Base-by-base conservation (phyloP, 2,888 invertebrate genomes). In the Mechanitis messenoides region DNA sequence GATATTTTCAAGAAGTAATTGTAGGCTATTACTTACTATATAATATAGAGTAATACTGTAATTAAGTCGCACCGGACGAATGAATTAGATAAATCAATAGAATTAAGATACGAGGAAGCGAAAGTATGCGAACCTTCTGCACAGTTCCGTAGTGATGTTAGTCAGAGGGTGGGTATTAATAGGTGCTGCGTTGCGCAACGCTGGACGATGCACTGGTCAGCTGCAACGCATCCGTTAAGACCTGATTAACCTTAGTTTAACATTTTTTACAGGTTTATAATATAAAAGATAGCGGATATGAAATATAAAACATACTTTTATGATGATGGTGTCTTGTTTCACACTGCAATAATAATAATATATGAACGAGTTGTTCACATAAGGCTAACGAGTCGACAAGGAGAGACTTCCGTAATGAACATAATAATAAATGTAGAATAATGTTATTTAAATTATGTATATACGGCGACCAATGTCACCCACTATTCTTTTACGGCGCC, bases 331-430 rank as follows among this genome's bases (percentile, higher is more conserved):
- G 50, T 61, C 55, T 55, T 62, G 62, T 65, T 59, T 53, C 55
- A 20, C 20, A 20, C 20, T 20, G 20, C 20, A 61, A 61, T 58
- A 65, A 63, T 66, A 65, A 62, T 66, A 71, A 75, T 75, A 73
- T 74, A 76, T 70, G 69, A 79, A 76, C 72, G 74, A 73, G 72
- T 74, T 77, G 75, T 20, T 20, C 20, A 20, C 20, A 20, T 83
- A 85, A 86, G 86, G 86, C 84, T 80, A 85, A 85, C 73, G 45
- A 70, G 71, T 73, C 69, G 64, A 20, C 20, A 20, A 20, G 68
- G 78, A 75, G 75, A 77, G 77, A 82, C 85, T 86, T 87, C 85
- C 87, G 84, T 80, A 79, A 80, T 78, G 75, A 72, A 71, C 70
- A 70, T 75, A 69, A 72, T 77, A 74, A 71, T 20, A 20, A 20